These are phyloP conservation scores for Noctuana brunneofusca DNA, from an alignment of 2,888 invertebrate species.

Conservation along the genomic window DNA sequence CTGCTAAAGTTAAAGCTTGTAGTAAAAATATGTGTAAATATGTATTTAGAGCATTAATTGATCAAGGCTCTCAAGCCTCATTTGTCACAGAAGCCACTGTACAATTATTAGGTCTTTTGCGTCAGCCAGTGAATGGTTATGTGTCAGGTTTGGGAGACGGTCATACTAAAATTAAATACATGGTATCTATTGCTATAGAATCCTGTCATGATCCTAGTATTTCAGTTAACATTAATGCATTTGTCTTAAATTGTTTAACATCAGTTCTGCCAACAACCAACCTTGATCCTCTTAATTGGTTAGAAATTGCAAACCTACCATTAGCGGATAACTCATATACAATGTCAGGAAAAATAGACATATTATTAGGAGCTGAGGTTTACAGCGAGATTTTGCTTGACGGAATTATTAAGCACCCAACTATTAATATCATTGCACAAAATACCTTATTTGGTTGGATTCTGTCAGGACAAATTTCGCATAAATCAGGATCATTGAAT, in stretches of 20 bases:
- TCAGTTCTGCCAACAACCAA: slow-evolving; percentile 35
- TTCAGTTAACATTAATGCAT: slow-evolving; percentile 37
- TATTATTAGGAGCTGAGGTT: slow-evolving; percentile 44
- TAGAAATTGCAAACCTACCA: background rate
- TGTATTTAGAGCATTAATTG: slow-evolving; percentile 35
- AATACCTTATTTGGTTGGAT: slow-evolving; percentile 43
- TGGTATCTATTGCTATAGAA: slow-evolving; percentile 31
- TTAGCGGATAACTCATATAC: slow-evolving; percentile 35
- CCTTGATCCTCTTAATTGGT: slow-evolving; percentile 2
- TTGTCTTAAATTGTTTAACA: slow-evolving; percentile 33
- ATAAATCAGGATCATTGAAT: background rate
- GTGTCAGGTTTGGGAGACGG: slow-evolving; percentile 39
- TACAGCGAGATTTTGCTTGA: slow-evolving; percentile 39
- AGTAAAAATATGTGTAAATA: slow-evolving; percentile 23
- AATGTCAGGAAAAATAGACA: slow-evolving; percentile 38
- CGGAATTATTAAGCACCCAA: slow-evolving; percentile 36
- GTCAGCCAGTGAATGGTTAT: slow-evolving; percentile 28
- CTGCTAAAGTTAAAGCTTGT: slow-evolving; percentile 24
- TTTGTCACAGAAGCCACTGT: slow-evolving; percentile 39
- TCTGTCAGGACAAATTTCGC: slow-evolving; percentile 36
- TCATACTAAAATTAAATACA: slow-evolving; percentile 32
- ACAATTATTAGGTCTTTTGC: slow-evolving; percentile 36
- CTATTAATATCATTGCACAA: slow-evolving; percentile 38
- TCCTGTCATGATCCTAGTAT: slow-evolving; percentile 32
- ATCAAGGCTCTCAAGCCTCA: slow-evolving; percentile 41